These are phyloP conservation scores for Aspiorhynchus laticeps DNA, from an alignment of 2,113 vertebrate genomes.

Conservation along the genomic window DNA sequence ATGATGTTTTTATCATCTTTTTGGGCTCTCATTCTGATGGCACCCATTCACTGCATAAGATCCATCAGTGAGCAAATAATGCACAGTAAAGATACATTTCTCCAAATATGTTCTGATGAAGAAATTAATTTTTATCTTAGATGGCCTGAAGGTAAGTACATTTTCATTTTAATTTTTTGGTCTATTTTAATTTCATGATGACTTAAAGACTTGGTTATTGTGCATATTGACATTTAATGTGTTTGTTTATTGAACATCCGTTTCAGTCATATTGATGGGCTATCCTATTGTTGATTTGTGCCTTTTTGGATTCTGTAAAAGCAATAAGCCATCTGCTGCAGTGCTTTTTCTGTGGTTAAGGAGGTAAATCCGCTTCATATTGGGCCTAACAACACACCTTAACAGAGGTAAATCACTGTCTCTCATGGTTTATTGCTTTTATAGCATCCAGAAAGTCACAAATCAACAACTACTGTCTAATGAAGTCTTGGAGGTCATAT, in stretches of 20 bases:
- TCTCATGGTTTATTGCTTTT: constrained; percentile 1
- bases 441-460: constrained; percentile 8
- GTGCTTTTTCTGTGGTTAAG: neutral
- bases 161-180: neutral
- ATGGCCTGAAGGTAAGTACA: neutral
- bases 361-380: neutral
- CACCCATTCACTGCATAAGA: neutral
- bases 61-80: neutral
- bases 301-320: neutral
- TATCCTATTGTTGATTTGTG: neutral
- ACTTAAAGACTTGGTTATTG: neutral
- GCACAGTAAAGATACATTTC: neutral
- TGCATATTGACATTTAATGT: neutral
- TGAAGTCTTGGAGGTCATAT: constrained; percentile 7
- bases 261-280: neutral
- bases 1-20: too few species aligned
- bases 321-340: neutral
- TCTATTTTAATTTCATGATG: neutral
- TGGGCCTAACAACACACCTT: neutral
- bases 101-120: too few species aligned
- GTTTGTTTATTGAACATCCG: neutral
- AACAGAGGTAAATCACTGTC: neutral
- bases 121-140: neutral
- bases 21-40: neutral
- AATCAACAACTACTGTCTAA: constrained; percentile 12